phyloP scores from a whole-genome alignment of 1,140 invertebrate species.

The Prorops nasuta region DNA sequence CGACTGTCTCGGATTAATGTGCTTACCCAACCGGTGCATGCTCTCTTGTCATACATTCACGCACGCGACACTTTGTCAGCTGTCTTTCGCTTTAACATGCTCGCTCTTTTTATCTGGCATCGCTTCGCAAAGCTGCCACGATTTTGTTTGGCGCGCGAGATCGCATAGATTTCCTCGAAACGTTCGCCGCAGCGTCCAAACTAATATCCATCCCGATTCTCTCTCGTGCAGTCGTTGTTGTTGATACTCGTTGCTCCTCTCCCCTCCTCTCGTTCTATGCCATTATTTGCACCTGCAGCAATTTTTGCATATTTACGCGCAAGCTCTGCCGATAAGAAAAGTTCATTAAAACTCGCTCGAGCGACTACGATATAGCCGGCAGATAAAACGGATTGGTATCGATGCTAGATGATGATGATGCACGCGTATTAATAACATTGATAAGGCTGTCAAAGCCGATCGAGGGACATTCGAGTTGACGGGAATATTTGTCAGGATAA shows the following conservation, averaged over 20 bases:
- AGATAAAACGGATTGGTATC: too few relatives aligned
- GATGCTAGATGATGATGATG: conserved; percentile 1
- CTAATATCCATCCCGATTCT: too few relatives aligned
- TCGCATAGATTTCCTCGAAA: conserved; percentile 3
- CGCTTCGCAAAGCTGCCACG: too few relatives aligned
- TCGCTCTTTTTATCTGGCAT: neutral
- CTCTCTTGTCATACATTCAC: neutral
- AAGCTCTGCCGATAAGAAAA: too few relatives aligned
- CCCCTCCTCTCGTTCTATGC: too few relatives aligned
- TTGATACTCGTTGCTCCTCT: too few relatives aligned
- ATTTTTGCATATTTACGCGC: too few relatives aligned
- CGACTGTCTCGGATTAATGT: conserved; percentile 27
- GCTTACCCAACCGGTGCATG: conserved; percentile 28
- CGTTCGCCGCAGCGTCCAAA: too few relatives aligned
- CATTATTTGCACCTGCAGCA: too few relatives aligned
- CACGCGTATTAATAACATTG: conserved; percentile 17
- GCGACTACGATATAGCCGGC: too few relatives aligned
- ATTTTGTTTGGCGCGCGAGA: neutral
- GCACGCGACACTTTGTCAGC: conserved; percentile 29
- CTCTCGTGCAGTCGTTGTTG: too few relatives aligned
- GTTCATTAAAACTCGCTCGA: too few relatives aligned
- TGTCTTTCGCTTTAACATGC: conserved; percentile 22
- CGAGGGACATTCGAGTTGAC: conserved; percentile 14
- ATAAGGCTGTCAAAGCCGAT: conserved; percentile 19
- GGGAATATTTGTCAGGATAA: conserved; percentile 28